phyloP scores from a whole-genome alignment of 2,797 vertebrate genomes.

The Diceros bicornis region DNA sequence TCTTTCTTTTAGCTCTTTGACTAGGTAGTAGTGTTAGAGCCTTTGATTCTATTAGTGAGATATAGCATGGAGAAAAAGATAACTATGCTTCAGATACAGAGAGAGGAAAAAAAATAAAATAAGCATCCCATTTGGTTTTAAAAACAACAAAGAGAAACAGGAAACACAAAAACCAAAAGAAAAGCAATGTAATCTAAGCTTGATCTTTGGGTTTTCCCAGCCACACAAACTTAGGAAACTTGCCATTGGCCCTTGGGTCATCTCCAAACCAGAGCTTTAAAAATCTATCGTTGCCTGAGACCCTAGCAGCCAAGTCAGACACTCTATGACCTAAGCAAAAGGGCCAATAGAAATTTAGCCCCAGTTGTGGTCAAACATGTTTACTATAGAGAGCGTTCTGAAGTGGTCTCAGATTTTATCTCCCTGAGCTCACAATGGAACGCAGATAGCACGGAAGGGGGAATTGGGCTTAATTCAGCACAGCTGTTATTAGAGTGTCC shows the following conservation, averaged over 20 bases:
- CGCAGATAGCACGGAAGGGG: background rate
- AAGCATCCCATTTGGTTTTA: conserved; percentile 55
- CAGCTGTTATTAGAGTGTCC: conserved; percentile 65
- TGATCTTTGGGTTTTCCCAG: conserved; percentile 50
- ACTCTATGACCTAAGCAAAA: conserved; percentile 40
- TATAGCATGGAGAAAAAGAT: background rate
- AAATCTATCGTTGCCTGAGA: conserved; percentile 32
- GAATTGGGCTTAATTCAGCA: conserved; percentile 50
- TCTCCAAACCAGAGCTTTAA: conserved; percentile 43
- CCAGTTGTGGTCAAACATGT: background rate
- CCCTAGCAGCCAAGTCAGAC: conserved; percentile 61
- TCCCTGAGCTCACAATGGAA: conserved; percentile 62
- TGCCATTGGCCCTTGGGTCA: background rate
- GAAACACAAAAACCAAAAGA: conserved; percentile 61
- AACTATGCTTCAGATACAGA: background rate
- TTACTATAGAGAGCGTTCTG: background rate
- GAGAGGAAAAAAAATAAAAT: background rate
- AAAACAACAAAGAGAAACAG: background rate
- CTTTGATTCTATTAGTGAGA: conserved; percentile 3
- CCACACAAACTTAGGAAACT: background rate
- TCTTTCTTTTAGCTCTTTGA: background rate
- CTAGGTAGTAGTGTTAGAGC: background rate
- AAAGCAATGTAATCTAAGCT: conserved; percentile 14
- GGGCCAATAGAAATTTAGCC: conserved; percentile 33
- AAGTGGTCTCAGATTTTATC: conserved; percentile 64